Evolutionary conservation across 2,888 invertebrate genomes (phyloP).

Genomic region (Acanthosepion esculentum): DNA sequence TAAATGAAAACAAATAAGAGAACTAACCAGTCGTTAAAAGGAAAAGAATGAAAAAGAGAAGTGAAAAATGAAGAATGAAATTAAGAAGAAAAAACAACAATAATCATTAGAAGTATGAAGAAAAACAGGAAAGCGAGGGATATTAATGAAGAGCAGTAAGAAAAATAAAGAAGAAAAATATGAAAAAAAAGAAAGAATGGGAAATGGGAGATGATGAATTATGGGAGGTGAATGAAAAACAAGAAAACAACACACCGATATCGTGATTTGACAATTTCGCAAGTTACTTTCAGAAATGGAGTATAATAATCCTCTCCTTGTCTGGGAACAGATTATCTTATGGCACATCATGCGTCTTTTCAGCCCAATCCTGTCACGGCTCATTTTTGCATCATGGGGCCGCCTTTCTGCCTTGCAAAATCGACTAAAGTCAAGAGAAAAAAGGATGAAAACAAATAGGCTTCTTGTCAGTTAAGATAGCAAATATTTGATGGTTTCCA

Average conservation of each 20-base stretch:
- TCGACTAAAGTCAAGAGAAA: not conserved
- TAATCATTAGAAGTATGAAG: not conserved
- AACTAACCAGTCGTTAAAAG: not conserved
- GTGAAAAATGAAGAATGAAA: not conserved
- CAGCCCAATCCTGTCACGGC: not conserved
- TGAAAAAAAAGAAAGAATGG: too few relatives aligned
- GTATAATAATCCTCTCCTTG: not conserved
- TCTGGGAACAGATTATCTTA: not conserved
- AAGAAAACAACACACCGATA: not conserved
- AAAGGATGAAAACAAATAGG: not conserved
- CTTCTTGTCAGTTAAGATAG: not conserved
- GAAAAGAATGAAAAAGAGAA: not conserved
- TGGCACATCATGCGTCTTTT: not conserved
- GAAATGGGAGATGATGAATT: too few relatives aligned
- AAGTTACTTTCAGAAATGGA: not conserved
- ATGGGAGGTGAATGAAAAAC: not conserved
- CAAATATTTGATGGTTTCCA: not conserved
- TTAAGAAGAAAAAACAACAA: not conserved
- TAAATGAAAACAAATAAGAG: not conserved
- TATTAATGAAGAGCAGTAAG: not conserved
- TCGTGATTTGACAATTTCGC: not conserved
- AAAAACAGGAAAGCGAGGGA: not conserved
- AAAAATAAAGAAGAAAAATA: too few relatives aligned
- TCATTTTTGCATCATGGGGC: not conserved
- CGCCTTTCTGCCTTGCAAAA: not conserved